Evolutionary conservation across 2,797 vertebrate genomes (phyloP).

Genomic region (Hafferia zeledoni): DNA sequence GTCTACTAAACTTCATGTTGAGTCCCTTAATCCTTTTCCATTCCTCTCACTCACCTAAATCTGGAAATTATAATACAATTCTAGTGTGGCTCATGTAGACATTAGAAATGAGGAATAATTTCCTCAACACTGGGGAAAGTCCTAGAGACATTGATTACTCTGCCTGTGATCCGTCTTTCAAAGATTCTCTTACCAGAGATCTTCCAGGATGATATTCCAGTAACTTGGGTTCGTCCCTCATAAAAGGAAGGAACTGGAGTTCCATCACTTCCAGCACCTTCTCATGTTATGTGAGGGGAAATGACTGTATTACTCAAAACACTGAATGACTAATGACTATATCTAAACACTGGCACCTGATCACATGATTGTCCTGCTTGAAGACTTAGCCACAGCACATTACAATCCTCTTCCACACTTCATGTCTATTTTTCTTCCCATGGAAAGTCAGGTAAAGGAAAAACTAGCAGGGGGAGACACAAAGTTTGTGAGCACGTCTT

Average conservation of each 20-base stretch:
- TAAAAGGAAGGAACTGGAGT: background rate
- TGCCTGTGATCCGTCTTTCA: background rate
- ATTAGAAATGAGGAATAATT: background rate
- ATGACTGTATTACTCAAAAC: background rate
- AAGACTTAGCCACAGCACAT: background rate
- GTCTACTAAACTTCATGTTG: background rate
- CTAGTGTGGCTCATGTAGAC: background rate
- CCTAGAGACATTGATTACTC: background rate
- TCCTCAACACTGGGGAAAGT: background rate
- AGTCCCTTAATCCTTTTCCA: background rate
- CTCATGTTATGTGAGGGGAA: background rate
- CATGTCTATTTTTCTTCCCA: background rate
- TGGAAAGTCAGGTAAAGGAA: background rate
- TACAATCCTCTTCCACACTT: background rate
- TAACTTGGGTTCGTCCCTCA: background rate
- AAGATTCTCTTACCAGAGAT: background rate
- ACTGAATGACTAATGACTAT: background rate
- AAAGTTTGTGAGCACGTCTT: background rate
- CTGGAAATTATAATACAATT: background rate
- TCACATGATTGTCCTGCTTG: background rate
- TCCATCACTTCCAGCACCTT: background rate
- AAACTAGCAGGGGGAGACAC: background rate
- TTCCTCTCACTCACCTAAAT: background rate
- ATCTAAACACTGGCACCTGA: background rate
- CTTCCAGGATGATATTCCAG: background rate